Percentiles rank a stretch among this genome's conserved stretches.
Evolutionary conservation across 2,797 vertebrate species (phyloP).

Genomic region (Decapterus maruadsi): DNA sequence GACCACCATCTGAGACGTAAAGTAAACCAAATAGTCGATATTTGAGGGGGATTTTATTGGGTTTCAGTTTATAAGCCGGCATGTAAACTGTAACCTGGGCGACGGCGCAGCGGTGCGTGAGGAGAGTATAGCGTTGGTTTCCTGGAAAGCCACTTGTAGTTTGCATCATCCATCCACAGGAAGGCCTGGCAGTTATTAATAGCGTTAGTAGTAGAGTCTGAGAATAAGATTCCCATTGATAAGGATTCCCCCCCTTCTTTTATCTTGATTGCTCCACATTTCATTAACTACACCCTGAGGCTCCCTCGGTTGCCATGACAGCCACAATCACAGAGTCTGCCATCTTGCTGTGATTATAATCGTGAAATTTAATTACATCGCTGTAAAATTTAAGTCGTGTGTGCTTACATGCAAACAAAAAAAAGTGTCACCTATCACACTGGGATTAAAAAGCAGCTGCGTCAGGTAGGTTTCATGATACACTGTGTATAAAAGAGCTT

Average conservation of each 20-base stretch:
- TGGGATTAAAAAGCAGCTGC: neutral
- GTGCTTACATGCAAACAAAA: slow-evolving; percentile 1
- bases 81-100: slow-evolving; percentile 40
- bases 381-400: slow-evolving; percentile 19
- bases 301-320: slow-evolving; percentile 64
- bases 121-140: slow-evolving; percentile 47
- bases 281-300: slow-evolving; percentile 49
- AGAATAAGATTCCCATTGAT: slow-evolving; percentile 70
- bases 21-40: slow-evolving; percentile 47
- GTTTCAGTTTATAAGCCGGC: slow-evolving; percentile 47
- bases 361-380: slow-evolving; percentile 56
- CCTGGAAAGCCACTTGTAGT: slow-evolving; percentile 64
- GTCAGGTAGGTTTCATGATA: neutral
- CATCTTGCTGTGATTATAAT: slow-evolving; percentile 53
- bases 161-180: slow-evolving; percentile 56
- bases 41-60: slow-evolving; percentile 44
- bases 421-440: slow-evolving; percentile 1
- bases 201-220: slow-evolving; percentile 48
- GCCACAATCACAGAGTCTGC: slow-evolving; percentile 46
- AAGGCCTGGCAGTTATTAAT: slow-evolving; percentile 63
- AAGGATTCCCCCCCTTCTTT: slow-evolving; percentile 46
- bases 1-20: slow-evolving; percentile 59
- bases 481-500: neutral
- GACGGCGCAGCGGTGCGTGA: slow-evolving; percentile 30
- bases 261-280: slow-evolving; percentile 50